Conservation (phyloP, 2,113 vertebrate species). For the Oenanthe melanoleuca region DNA sequence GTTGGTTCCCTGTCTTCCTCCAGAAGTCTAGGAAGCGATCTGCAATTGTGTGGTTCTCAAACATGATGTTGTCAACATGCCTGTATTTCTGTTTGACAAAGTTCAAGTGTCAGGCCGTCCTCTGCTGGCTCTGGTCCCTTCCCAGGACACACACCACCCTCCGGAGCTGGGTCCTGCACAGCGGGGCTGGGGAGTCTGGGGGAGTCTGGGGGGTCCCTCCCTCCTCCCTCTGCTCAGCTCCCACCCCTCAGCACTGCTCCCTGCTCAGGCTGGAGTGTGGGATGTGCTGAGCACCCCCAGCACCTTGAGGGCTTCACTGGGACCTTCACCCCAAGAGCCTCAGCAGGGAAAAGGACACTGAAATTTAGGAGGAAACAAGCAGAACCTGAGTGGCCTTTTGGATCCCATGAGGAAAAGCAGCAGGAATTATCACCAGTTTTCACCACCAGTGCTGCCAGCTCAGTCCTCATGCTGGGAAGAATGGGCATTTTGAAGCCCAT, state of each 20-base stretch:
- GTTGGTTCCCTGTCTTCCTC: slow-evolving; percentile 96
- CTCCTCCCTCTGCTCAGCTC: background rate
- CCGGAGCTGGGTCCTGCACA: background rate
- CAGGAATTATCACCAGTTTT: background rate
- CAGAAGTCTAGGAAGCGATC: slow-evolving; percentile 99
- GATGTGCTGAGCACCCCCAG: background rate
- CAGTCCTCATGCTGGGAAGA: background rate
- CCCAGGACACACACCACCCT: background rate
- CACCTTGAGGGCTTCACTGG: background rate
- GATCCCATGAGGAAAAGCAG: background rate
- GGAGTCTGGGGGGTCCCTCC: background rate
- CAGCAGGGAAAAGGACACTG: background rate
- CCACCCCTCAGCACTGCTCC: background rate
- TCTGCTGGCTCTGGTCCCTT: background rate
- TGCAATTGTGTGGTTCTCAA: slow-evolving; percentile 98
- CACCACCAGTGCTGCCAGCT: background rate
- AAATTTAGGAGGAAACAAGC: background rate
- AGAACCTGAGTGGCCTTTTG: background rate
- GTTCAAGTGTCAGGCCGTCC: slow-evolving; percentile 38
- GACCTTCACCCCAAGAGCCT: background rate
- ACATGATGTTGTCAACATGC: slow-evolving; percentile 99
- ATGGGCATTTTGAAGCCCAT: background rate
- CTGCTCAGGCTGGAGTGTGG: background rate
- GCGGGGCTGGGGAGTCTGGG: background rate
- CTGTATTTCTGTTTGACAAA: slow-evolving; percentile 89